Conservation (phyloP, 2,797 vertebrate species). For the Distichodus sexfasciatus region DNA sequence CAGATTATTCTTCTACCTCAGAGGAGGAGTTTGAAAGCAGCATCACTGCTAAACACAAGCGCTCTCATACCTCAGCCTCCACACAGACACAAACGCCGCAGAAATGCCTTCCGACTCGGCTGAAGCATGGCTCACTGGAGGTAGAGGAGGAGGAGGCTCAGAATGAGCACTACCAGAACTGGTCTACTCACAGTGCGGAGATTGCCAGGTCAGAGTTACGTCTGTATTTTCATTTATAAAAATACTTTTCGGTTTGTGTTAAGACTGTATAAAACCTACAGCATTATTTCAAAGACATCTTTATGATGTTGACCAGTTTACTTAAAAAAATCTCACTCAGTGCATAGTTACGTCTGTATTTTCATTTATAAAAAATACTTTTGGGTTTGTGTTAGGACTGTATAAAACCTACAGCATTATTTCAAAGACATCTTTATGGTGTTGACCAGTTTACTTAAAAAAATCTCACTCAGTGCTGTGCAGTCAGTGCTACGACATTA, state of each 20-base stretch:
- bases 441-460: not conserved
- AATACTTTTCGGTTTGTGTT: too few relatives aligned
- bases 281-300: too few relatives aligned
- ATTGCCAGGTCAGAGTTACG: slow-evolving; percentile 85
- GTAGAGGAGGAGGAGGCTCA: slow-evolving; percentile 79
- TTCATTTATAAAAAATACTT: too few relatives aligned
- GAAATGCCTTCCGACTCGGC: slow-evolving; percentile 49
- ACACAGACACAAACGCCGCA: slow-evolving; percentile 73
- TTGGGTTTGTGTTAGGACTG: too few relatives aligned
- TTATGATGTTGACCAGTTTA: not conserved
- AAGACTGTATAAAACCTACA: too few relatives aligned
- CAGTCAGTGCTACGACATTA: too few relatives aligned
- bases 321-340: not conserved
- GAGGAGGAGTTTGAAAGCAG: slow-evolving; percentile 87
- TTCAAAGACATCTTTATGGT: not conserved
- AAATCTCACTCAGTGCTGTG: not conserved
- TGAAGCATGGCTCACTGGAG: slow-evolving; percentile 65
- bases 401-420: too few relatives aligned
- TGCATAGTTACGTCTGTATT: too few relatives aligned
- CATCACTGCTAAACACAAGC: slow-evolving; percentile 78
- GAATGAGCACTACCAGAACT: slow-evolving; percentile 85
- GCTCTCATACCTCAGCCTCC: slow-evolving; percentile 78
- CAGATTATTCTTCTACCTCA: slow-evolving; percentile 92
- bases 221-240: too few relatives aligned
- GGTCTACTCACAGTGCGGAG: slow-evolving; percentile 91